Percentiles rank a stretch among this genome's conserved stretches.
These are phyloP conservation scores for Cremastobaeus sp. DNA, from an alignment of 2,888 invertebrate species.

Conservation along the genomic window DNA sequence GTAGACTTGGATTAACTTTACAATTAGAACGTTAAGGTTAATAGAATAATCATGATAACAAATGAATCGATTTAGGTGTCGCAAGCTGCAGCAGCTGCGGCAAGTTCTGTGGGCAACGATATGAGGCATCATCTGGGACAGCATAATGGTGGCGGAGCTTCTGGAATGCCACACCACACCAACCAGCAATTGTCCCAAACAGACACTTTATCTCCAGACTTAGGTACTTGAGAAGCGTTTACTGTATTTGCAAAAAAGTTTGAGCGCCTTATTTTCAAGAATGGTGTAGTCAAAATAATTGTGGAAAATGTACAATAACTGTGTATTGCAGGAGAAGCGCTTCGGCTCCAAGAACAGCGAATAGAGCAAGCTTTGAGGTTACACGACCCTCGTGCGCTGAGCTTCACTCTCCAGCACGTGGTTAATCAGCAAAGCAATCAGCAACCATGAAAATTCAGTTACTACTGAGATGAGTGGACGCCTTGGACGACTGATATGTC, in stretches of 20 bases:
- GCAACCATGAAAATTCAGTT: slow-evolving; percentile 88
- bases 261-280: too few species aligned
- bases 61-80: slow-evolving; percentile 71
- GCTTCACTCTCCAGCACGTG: slow-evolving; percentile 83
- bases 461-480: slow-evolving; percentile 84
- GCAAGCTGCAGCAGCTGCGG: slow-evolving; percentile 75
- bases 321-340: slow-evolving; percentile 73
- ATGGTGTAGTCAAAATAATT: background rate
- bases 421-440: slow-evolving; percentile 80
- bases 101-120: slow-evolving; percentile 77
- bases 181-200: slow-evolving; percentile 77
- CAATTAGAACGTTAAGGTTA: too few species aligned
- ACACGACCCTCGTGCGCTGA: slow-evolving; percentile 89
- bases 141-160: slow-evolving; percentile 75
- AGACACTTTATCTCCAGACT: slow-evolving; percentile 75
- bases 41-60: background rate
- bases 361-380: slow-evolving; percentile 90
- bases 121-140: slow-evolving; percentile 77
- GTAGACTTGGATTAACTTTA: too few species aligned
- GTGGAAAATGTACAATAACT: background rate
- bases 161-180: slow-evolving; percentile 76
- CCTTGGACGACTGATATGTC: slow-evolving; percentile 76
- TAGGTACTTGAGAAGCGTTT: too few species aligned
- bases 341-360: slow-evolving; percentile 86
- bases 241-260: too few species aligned